Evolutionary conservation across 2,888 invertebrate species (phyloP), one percentile per base, ranked within the genome.

Genomic region (Drosophila formosana): DNA sequence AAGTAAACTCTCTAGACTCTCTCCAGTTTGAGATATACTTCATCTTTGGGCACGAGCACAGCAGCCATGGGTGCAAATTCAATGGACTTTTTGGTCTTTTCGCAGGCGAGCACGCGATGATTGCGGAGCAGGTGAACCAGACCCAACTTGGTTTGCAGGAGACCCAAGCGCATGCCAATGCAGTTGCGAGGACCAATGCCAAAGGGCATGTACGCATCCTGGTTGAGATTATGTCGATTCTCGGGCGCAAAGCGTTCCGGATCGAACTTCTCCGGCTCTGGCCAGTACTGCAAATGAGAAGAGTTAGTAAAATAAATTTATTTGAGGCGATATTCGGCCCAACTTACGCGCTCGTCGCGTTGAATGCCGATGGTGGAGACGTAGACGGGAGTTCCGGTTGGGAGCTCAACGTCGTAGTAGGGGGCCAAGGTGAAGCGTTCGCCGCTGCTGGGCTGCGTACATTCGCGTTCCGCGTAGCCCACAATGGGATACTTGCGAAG

Each of bases 401-500:
- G 89, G 5, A 91, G 32, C 3, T 63, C 72, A 32, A 81, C 66
- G n/a, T 90, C 77, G 61, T 70, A 61, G 58, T 73, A 43, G 0
- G 92, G 91, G 1, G 80, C 72, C 13, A 91, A 66, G 0, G 78
- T 88, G 49, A 80, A 90, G 8, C 55, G 63, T 25, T 89, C 87
- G 0, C 69, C 84, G n/a, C 53, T 58, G 1, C 49, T 3, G 0
- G 82, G 73, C 18, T 82, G 72, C 0, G 66, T 64, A 37, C 89
- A 91, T 39, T 82, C 60, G 3, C 92, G 80, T 41, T 91, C 91
- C 9, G 26, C 45, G 47, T 74, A 51, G 0, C 66, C 72, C 0
- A 90, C 72, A 23, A 90, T 80, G 2, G 92, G 91, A 69, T 92
- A 92, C 34, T 84, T 65, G n/a, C 92, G 77, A 5, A 91, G 58